Base-by-base conservation (phyloP, 1,140 invertebrate species). In the Periplaneta americana region DNA sequence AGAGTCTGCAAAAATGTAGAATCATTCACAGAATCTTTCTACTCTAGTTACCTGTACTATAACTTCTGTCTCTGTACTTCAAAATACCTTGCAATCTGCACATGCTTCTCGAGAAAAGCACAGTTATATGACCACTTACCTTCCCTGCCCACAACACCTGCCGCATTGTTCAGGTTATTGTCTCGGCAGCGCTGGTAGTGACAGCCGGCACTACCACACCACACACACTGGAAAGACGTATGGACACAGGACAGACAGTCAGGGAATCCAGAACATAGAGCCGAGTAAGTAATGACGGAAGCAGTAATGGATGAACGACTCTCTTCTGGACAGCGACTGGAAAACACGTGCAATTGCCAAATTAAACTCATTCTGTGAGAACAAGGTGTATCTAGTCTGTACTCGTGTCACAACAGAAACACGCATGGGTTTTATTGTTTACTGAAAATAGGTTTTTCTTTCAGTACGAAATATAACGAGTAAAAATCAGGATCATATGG, bases 201-300 rank as follows among this genome's bases (percentile, higher is more conserved):
- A 80, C 88, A 89, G 77, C 88, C 91, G 22, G 90, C 90, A 32
- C 17, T 34, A 34, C 88, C 87, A 86, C 96, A 97, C 94, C 96
- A 97, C 0, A 94, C 92, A 88, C 96, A 97, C 31, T 92, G 91
- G 76, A 92, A 93, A 5, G 92, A 93, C 3, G 93, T 96, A 80
- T 94, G 92, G 2, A 96, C 90, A 85, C 96, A 97, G 5, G 94
- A 93, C 1, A 91, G 87, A 86, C 96, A 97, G 82, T 93, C 93
- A 22, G 88, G 90, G 35, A 94, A 88, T 32, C 91, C 89, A 79
- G 91, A 90, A 87, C 95, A 96, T 28, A 86, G 80, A 79, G 83
- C 82, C 10, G 48, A 66, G 22, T 66, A n/a, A 8, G 22, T 28
- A 66, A 66, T 66, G 28, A 66, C 28, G 48, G 48, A 28, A 66